These are phyloP conservation scores for Microctenopoma lineatum DNA, from an alignment of 2,797 vertebrate species.

Conservation along the genomic window DNA sequence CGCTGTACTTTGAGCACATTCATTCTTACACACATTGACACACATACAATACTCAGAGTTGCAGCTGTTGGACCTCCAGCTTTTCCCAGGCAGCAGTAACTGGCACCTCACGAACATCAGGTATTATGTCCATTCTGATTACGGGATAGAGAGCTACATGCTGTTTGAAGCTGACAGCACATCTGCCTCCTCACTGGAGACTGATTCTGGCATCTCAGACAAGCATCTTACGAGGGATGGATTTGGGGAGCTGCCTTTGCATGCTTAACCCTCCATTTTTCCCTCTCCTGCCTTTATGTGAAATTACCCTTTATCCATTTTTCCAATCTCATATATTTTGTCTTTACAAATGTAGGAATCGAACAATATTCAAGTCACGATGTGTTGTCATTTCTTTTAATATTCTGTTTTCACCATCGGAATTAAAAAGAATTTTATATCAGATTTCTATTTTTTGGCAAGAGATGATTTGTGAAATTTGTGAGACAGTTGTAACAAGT, in stretches of 20 bases:
- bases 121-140: constrained; percentile 90
- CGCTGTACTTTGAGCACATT: constrained; percentile 21
- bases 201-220: constrained; percentile 90
- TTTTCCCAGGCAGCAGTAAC: constrained; percentile 80
- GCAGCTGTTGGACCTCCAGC: constrained; percentile 75
- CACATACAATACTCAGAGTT: constrained; percentile 31
- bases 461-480: constrained; percentile 21
- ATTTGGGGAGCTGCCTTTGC: constrained; percentile 72
- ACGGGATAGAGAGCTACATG: constrained; percentile 85
- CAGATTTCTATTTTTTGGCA: background rate
- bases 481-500: constrained; percentile 12
- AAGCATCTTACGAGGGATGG: constrained; percentile 84
- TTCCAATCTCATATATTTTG: constrained; percentile 23
- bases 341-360: constrained; percentile 1
- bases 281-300: constrained; percentile 34
- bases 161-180: constrained; percentile 89
- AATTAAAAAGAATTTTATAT: constrained; percentile 13
- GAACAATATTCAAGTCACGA: background rate
- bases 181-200: constrained; percentile 88
- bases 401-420: background rate
- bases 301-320: constrained; percentile 44
- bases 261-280: constrained; percentile 69
- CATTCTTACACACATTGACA: constrained; percentile 14
- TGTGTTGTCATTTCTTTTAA: background rate
- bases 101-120: constrained; percentile 85